A percentile compares a stretch with the other conserved stretches of the same genome.
These are phyloP conservation scores for Cataglyphis rosenhaueri DNA, from an alignment of 2,888 invertebrate species.

Conservation along the genomic window DNA sequence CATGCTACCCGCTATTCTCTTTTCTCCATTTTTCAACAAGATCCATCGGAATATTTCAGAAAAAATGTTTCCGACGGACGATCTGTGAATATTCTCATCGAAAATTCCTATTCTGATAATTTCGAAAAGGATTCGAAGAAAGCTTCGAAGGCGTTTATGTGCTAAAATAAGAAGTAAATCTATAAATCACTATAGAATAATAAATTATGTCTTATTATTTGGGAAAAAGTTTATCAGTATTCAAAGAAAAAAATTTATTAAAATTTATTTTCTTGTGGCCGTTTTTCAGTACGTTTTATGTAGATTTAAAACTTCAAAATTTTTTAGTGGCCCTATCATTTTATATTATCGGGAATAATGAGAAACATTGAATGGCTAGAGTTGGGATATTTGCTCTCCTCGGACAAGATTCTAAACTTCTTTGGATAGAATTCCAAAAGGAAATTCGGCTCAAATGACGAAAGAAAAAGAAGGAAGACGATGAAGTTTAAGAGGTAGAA, in stretches of 20 bases:
- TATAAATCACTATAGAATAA: background rate
- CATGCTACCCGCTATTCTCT: conserved; percentile 20
- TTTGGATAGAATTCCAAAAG: conserved; percentile 48
- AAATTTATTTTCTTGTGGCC: background rate
- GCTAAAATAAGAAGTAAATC: background rate
- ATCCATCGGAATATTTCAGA: conserved; percentile 49
- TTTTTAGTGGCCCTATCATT: conserved; percentile 19
- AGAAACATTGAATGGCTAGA: conserved; percentile 39
- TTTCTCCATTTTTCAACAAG: conserved; percentile 48
- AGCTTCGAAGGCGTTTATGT: background rate
- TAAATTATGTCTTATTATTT: background rate
- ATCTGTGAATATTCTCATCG: background rate
- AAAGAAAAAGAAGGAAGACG: conserved; percentile 27
- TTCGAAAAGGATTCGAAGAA: background rate
- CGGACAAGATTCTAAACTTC: conserved; percentile 46
- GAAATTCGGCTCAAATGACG: conserved; percentile 25
- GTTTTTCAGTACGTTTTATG: background rate
- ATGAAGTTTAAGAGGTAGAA: background rate
- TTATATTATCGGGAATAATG: conserved; percentile 36
- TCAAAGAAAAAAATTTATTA: background rate
- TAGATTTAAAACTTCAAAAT: conserved; percentile 26
- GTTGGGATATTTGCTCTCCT: conserved; percentile 9
- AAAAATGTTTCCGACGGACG: conserved; percentile 20
- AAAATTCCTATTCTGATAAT: conserved; percentile 29
- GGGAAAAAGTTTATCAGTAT: background rate